phyloP scores from a whole-genome alignment of 2,797 vertebrate species.

The Melanotaenia trifasciata region DNA sequence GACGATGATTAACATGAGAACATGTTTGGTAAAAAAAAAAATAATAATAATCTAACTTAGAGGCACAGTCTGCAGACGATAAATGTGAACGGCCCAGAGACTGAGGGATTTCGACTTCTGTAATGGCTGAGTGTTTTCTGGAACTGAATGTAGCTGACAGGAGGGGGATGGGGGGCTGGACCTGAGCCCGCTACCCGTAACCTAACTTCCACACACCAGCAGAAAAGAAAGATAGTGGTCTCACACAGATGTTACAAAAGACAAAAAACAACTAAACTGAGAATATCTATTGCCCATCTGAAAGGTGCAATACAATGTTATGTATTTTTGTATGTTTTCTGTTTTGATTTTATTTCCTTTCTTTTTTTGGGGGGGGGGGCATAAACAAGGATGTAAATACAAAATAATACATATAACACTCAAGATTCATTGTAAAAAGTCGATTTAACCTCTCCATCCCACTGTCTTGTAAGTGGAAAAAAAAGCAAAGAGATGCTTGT shows the following conservation, averaged over 20 bases:
- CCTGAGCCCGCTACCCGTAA: constrained; percentile 78
- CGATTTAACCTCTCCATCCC: constrained; percentile 61
- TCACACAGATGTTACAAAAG: constrained; percentile 77
- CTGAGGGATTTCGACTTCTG: constrained; percentile 73
- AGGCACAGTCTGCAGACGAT: constrained; percentile 41
- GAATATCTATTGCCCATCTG: constrained; percentile 82
- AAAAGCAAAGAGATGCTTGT: constrained; percentile 68
- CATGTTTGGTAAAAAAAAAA: not conserved
- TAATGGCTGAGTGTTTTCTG: constrained; percentile 80
- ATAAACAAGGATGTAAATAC: constrained; percentile 83
- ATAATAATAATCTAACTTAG: constrained; percentile 24
- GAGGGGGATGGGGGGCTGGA: constrained; percentile 78
- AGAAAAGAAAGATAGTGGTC: constrained; percentile 80
- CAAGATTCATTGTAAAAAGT: constrained; percentile 66
- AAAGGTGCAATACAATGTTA: constrained; percentile 84
- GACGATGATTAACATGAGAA: constrained; percentile 12
- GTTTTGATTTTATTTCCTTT: constrained; percentile 74
- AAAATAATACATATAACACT: constrained; percentile 71
- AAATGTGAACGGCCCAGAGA: constrained; percentile 73
- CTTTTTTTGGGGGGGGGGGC: constrained; percentile 19
- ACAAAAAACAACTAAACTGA: constrained; percentile 78
- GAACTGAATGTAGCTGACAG: constrained; percentile 90
- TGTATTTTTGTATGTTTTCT: constrained; percentile 80
- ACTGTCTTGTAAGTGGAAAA: constrained; percentile 65
- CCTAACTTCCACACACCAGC: constrained; percentile 89